Conservation (phyloP, 2,888 invertebrate genomes). For the Malacosoma neustria region DNA sequence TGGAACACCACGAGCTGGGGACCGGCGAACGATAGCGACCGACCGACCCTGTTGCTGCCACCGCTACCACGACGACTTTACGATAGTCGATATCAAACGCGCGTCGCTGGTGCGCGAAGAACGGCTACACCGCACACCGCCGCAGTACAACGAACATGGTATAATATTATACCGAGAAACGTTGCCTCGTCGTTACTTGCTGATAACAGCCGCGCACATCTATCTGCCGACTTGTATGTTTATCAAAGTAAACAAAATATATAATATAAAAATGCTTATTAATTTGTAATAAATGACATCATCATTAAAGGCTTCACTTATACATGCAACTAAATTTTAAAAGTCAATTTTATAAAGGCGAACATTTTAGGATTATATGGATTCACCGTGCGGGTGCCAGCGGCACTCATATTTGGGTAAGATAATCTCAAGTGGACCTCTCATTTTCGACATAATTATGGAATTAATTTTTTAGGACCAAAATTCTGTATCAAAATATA, state of each 20-base stretch:
- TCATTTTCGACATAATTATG: too few species aligned
- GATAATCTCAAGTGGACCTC: too few species aligned
- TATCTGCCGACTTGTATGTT: neutral
- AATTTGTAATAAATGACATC: constrained; percentile 6
- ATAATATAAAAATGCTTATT: constrained; percentile 11
- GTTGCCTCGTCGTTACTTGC: constrained; percentile 22
- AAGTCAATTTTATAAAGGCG: too few species aligned
- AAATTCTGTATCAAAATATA: too few species aligned
- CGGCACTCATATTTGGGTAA: too few species aligned
- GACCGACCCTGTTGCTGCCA: constrained; percentile 58
- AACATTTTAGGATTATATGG: too few species aligned
- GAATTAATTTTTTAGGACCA: too few species aligned
- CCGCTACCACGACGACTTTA: constrained; percentile 50
- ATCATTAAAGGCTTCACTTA: neutral
- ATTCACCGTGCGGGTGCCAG: too few species aligned
- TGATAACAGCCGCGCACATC: constrained; percentile 33
- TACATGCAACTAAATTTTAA: too few species aligned
- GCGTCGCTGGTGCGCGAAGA: constrained; percentile 23
- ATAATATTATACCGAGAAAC: constrained; percentile 6
- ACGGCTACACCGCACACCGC: constrained; percentile 12
- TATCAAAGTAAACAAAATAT: constrained; percentile 28
- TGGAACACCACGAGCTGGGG: constrained; percentile 42
- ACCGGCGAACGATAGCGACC: constrained; percentile 66
- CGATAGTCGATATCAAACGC: constrained; percentile 22
- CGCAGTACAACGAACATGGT: constrained; percentile 14